Conservation (phyloP, 2,113 vertebrate genomes). For the Heterochromis multidens region DNA sequence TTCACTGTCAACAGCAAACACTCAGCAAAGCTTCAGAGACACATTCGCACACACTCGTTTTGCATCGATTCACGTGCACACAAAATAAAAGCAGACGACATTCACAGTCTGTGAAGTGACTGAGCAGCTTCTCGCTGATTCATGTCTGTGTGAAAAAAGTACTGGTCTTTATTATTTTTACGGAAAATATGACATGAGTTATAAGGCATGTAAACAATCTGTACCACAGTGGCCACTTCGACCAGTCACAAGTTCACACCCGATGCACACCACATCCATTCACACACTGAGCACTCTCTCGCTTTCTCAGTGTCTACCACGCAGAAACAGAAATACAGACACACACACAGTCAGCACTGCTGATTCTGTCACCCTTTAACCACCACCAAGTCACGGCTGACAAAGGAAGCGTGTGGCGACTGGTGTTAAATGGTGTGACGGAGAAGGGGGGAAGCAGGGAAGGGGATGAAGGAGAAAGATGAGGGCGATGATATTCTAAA, state of each 20-base stretch:
- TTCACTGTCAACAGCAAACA: not conserved
- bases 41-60: not conserved
- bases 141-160: not conserved
- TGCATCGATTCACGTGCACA: not conserved
- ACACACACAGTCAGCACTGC: not conserved
- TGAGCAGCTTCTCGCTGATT: not conserved
- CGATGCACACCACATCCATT: not conserved
- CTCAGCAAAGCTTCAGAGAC: not conserved
- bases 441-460: not conserved
- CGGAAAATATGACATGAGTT: not conserved
- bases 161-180: not conserved
- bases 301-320: not conserved
- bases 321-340: not conserved
- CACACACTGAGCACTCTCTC: not conserved
- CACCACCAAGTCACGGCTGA: conserved; percentile 15
- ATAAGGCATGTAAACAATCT: conserved; percentile 7
- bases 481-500: conserved; percentile 58
- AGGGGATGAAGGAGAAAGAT: conserved; percentile 5
- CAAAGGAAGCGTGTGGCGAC: conserved; percentile 14
- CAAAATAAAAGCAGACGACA: not conserved
- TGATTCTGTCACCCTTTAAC: conserved; percentile 24
- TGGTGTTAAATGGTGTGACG: conserved; percentile 34
- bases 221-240: not conserved
- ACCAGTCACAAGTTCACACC: not conserved
- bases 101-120: not conserved